These are phyloP conservation scores for Eulemur mongoz DNA, from an alignment of 2,797 vertebrate genomes.

Conservation along the genomic window DNA sequence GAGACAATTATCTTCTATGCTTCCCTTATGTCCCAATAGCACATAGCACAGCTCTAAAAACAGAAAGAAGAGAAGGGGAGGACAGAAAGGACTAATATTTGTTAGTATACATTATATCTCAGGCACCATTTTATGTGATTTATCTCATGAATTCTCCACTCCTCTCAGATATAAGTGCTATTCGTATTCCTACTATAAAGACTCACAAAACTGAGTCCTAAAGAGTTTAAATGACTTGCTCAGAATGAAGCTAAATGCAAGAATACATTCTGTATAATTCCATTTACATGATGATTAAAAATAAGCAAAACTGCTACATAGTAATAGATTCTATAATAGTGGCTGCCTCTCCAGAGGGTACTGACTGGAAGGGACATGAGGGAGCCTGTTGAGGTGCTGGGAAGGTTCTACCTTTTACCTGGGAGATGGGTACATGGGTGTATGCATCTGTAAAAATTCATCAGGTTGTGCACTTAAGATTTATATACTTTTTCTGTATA, in stretches of 20 bases:
- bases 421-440: not conserved
- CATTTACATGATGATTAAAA: not conserved
- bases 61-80: not conserved
- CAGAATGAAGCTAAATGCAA: constrained; percentile 5
- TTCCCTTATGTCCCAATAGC: not conserved
- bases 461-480: not conserved
- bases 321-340: not conserved
- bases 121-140: constrained; percentile 18
- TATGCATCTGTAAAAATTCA: not conserved
- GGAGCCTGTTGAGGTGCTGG: not conserved
- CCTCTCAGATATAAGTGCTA: not conserved
- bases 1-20: not conserved
- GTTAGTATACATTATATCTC: not conserved
- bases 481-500: not conserved
- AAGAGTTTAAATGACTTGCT: constrained; percentile 6
- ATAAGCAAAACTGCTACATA: not conserved
- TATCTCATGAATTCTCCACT: constrained; percentile 11
- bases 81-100: not conserved
- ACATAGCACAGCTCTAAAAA: constrained; percentile 1
- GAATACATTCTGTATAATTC: not conserved
- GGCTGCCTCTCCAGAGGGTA: not conserved
- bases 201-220: not conserved
- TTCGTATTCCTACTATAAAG: not conserved
- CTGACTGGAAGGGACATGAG: not conserved
- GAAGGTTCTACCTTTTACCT: not conserved